Percentiles rank a stretch among this genome's conserved stretches.
Conservation (phyloP, 2,113 vertebrate genomes). For the Pelusios castaneus region DNA sequence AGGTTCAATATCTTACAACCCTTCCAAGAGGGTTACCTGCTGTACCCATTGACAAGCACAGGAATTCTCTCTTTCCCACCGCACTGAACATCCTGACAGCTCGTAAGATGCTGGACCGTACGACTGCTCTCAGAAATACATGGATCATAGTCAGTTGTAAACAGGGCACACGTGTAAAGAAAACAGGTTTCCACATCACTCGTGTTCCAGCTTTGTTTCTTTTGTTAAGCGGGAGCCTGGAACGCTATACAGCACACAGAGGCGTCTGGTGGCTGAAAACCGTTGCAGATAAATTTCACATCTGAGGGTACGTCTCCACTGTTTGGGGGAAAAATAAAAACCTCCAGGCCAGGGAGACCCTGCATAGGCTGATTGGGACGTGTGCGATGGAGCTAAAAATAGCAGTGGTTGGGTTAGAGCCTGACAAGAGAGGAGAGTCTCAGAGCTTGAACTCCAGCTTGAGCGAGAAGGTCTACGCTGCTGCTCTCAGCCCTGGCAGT, state of each 20-base stretch:
- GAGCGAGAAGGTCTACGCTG: background rate
- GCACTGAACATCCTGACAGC: rapidly evolving
- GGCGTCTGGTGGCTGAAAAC: background rate
- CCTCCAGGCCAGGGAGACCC: background rate
- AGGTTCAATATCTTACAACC: background rate
- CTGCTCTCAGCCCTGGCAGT: background rate
- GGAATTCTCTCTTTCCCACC: rapidly evolving
- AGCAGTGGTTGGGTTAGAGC: background rate
- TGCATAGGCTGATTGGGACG: background rate
- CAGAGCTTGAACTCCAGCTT: background rate
- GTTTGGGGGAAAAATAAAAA: background rate
- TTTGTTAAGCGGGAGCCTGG: background rate
- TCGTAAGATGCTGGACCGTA: too few relatives aligned
- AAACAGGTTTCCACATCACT: background rate
- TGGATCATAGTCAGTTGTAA: background rate
- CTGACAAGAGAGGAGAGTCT: too few relatives aligned
- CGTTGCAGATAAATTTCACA: background rate
- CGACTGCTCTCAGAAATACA: background rate
- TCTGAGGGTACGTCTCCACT: background rate
- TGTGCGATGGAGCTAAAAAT: background rate
- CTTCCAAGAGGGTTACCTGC: background rate
- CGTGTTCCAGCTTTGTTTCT: background rate
- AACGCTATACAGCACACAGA: background rate
- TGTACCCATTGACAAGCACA: rapidly evolving
- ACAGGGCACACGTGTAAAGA: background rate